phyloP scores from a whole-genome alignment of 2,797 vertebrate species.

The Allobates femoralis region DNA sequence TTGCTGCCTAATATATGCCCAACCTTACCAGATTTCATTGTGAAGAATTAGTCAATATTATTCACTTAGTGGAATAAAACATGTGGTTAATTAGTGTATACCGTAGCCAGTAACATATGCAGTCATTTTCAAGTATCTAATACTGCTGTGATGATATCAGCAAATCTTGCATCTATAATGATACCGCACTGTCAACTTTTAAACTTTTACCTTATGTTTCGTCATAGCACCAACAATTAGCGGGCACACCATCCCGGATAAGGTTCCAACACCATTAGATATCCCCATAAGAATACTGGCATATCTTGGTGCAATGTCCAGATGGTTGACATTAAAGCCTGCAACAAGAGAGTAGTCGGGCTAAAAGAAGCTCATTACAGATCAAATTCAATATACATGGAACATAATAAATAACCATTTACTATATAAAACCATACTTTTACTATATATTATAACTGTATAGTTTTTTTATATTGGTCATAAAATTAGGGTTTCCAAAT shows the following conservation, averaged over 20 bases:
- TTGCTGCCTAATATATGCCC: no score
- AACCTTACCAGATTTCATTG: no score
- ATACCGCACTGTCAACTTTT: constrained; percentile 44
- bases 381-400: not conserved
- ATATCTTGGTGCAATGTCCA: constrained; percentile 97
- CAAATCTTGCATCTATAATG: not conserved
- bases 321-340: constrained; percentile 98
- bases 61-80: no score
- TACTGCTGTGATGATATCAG: not conserved
- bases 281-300: constrained; percentile 99
- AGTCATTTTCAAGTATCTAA: not conserved
- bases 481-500: no score
- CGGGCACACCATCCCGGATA: constrained; percentile 97
- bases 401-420: no score
- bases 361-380: not conserved
- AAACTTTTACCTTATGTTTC: constrained; percentile 89
- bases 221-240: constrained; percentile 96
- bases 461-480: no score
- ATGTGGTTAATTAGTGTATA: not conserved
- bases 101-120: not conserved
- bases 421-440: no score
- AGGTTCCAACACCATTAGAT: constrained; percentile 93
- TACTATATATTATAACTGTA: no score
- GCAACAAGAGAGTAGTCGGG: constrained; percentile 23
- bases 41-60: no score